Evolutionary conservation across 2,113 vertebrate species (phyloP).

Genomic region (Saccopteryx bilineata): DNA sequence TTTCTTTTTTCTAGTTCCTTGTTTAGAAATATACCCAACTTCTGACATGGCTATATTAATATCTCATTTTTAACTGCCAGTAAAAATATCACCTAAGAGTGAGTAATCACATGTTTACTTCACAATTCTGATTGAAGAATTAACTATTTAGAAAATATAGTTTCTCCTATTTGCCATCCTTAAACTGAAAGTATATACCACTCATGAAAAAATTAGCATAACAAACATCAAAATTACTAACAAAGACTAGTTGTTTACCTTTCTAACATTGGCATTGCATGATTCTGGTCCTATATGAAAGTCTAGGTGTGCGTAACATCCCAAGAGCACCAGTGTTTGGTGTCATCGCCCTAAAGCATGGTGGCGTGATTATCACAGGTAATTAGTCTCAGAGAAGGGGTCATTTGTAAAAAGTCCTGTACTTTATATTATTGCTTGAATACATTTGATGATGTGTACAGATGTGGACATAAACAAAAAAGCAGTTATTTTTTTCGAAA

Average conservation of each 20-base stretch:
- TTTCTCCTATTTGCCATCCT: neutral
- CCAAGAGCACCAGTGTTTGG: neutral
- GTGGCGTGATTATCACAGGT: neutral
- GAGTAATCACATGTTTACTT: neutral
- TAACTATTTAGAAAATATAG: neutral
- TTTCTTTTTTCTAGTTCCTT: neutral
- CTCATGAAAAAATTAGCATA: neutral
- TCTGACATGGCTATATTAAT: conserved; percentile 26
- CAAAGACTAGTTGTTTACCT: neutral
- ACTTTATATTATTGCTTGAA: conserved; percentile 16
- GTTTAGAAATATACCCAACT: neutral
- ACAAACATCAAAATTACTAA: neutral
- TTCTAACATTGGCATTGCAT: neutral
- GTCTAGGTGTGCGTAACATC: neutral
- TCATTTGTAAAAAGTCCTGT: neutral
- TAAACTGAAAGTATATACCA: neutral
- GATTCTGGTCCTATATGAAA: neutral
- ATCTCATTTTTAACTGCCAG: neutral
- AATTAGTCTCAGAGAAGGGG: neutral
- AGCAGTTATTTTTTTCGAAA: neutral
- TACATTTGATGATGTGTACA: neutral
- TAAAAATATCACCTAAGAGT: neutral
- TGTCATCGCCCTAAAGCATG: neutral
- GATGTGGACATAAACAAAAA: neutral
- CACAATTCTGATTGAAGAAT: neutral